Evolutionary conservation across 2,113 vertebrate species (phyloP).

Genomic region (Hippolais icterina): DNA sequence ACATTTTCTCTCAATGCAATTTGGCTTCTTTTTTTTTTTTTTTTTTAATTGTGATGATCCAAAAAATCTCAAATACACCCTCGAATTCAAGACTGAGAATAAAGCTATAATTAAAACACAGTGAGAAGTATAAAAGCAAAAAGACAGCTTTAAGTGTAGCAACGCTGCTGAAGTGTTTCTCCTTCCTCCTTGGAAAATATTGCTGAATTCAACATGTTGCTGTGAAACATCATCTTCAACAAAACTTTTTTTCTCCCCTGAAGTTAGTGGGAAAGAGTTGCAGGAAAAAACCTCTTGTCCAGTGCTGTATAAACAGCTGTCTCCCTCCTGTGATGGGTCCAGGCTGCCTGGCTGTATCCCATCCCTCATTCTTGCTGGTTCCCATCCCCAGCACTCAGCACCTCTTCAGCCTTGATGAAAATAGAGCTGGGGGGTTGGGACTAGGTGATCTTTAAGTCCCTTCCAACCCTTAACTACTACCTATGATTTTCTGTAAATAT

Average conservation of each 20-base stretch:
- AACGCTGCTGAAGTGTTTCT: not conserved
- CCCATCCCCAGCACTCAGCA: not conserved
- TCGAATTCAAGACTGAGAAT: not conserved
- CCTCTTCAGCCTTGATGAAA: not conserved
- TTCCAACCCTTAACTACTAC: not conserved
- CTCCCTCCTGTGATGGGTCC: not conserved
- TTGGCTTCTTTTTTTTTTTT: not conserved
- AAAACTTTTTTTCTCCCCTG: not conserved
- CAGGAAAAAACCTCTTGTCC: not conserved
- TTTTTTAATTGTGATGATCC: not conserved
- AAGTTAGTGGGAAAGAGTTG: not conserved
- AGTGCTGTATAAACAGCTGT: not conserved
- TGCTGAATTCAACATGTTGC: constrained; percentile 1
- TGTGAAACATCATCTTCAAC: not conserved
- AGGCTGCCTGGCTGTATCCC: not conserved
- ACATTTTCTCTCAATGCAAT: not conserved
- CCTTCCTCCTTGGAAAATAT: constrained; percentile 7
- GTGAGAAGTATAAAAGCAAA: constrained; percentile 11
- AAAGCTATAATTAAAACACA: constrained; percentile 52
- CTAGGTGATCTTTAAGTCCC: not conserved
- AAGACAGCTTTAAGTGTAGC: not conserved
- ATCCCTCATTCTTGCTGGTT: not conserved
- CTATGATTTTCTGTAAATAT: not conserved
- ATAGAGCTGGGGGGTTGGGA: not conserved
- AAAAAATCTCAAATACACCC: constrained; percentile 24